Evolutionary conservation across 2,888 invertebrate species (phyloP).

Genomic region (Thymelicus sylvestris): DNA sequence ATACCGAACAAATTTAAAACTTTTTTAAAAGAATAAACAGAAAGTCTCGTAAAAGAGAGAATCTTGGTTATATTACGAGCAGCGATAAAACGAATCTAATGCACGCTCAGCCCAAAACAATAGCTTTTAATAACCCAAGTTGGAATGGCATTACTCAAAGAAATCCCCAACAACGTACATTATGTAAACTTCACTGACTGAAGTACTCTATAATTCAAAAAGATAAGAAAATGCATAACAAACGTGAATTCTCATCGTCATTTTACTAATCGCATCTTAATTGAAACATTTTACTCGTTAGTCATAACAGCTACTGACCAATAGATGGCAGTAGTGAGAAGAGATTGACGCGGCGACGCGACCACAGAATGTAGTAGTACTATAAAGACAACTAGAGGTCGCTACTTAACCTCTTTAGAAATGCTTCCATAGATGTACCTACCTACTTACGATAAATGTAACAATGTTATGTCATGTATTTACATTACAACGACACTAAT

Average conservation of each 20-base stretch:
- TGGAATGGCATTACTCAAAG: slow-evolving; percentile 9
- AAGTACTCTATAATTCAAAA: too few species aligned
- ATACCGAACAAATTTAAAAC: not conserved
- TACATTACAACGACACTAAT: slow-evolving; percentile 2
- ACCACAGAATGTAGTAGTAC: slow-evolving; percentile 5
- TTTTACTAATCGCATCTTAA: not conserved
- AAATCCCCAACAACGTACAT: slow-evolving; percentile 3
- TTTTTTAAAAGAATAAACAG: not conserved
- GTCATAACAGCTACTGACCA: slow-evolving; percentile 53
- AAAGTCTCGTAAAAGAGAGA: slow-evolving; percentile 1
- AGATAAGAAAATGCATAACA: too few species aligned
- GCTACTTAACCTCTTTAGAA: slow-evolving; percentile 36
- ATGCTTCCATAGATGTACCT: too few species aligned
- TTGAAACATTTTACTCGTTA: slow-evolving; percentile 10
- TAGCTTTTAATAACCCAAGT: slow-evolving; percentile 33
- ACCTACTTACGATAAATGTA: not conserved
- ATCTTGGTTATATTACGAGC: slow-evolving; percentile 25
- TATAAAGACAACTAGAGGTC: slow-evolving; percentile 51
- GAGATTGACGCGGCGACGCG: too few species aligned
- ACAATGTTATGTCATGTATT: not conserved
- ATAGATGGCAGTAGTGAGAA: slow-evolving; percentile 53
- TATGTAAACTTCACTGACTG: not conserved
- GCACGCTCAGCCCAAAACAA: slow-evolving; percentile 38
- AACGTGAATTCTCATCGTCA: too few species aligned
- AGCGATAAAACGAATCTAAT: slow-evolving; percentile 39